Evolutionary conservation across 2,113 vertebrate genomes (phyloP), one percentile per base, ranked within the genome.

Genomic region (Periophthalmodon schlosseri): DNA sequence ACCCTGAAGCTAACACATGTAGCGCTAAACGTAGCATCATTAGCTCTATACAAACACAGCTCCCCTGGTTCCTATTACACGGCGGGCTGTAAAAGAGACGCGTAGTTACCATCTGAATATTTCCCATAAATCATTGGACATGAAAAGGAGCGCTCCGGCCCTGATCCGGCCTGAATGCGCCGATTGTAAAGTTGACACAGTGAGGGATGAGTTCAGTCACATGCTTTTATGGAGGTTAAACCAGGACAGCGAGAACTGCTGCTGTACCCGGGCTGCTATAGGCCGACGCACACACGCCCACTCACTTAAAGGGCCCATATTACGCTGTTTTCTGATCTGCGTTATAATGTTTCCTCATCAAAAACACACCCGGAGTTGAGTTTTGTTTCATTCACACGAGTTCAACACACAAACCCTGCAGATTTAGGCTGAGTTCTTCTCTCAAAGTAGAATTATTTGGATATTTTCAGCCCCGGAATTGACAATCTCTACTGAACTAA

Each of bases 141-240:
- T 65, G 61, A 65, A 65, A 65, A 20, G 34, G 33, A 65, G 36
- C 20, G 61, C 33, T 2, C 0, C 39, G 34, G n/a, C 61, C 33
- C 34, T 65, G 34, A 65, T 39, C 34, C 33, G 8, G 61, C 34
- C 34, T 20, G 16, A 3, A 10, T 12, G 61, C 61, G 10, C 8
- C 7, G 18, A n/a, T 65, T 65, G 61, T 65, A 65, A 36, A 65
- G 61, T n/a, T 39, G 61, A 65, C 61, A 65, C 34, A 65, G 34
- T 39, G 16, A 16, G 18, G 10, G 33, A 65, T 65, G 33, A 39
- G 61, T 65, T 36, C 61, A 65, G 15, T n/a, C 8, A 39, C 33
- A 65, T 20, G 34, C 21, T 11, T 24, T 1, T 65, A n/a, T 20
- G 61, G 61, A 28, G 33, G 61, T 65, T 65, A 39, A 5, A 36